phyloP scores from a whole-genome alignment of 2,797 vertebrate genomes.

The Esox lucius region DNA sequence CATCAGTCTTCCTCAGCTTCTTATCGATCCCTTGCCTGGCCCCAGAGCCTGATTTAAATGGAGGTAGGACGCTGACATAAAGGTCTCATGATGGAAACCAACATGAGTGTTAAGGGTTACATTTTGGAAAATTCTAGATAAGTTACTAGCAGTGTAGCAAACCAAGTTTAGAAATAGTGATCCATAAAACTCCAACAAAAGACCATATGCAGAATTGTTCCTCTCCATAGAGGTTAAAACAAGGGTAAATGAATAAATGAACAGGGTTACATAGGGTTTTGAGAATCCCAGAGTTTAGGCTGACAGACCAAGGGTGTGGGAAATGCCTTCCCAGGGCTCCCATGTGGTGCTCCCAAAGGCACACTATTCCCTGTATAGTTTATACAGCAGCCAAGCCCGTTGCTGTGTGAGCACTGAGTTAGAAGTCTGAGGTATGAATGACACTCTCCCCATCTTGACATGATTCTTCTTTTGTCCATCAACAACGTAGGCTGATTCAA shows the following conservation, averaged over 20 bases:
- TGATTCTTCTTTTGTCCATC: conserved; percentile 26
- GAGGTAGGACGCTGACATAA: too few relatives aligned
- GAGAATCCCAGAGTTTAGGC: not conserved
- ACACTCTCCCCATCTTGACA: not conserved
- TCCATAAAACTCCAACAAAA: not conserved
- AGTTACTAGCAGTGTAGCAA: too few relatives aligned
- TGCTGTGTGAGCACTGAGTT: not conserved
- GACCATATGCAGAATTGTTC: not conserved
- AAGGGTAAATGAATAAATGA: conserved; percentile 18
- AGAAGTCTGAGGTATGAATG: conserved; percentile 8
- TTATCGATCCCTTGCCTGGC: not conserved
- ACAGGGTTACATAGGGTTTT: too few relatives aligned
- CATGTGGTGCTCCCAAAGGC: conserved; percentile 11
- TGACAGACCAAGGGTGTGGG: not conserved
- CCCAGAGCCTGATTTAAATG: not conserved
- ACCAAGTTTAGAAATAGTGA: not conserved
- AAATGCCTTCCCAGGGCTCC: conserved; percentile 27
- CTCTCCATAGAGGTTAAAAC: conserved; percentile 28
- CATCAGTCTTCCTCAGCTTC: not conserved
- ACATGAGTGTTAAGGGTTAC: too few relatives aligned
- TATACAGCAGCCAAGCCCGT: conserved; percentile 22
- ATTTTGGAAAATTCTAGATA: not conserved
- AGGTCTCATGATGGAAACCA: too few relatives aligned
- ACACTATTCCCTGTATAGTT: not conserved
- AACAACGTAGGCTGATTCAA: conserved; percentile 53